These are phyloP conservation scores for Phylloscopus trochilus DNA, from an alignment of 2,113 vertebrate species.

Conservation along the genomic window DNA sequence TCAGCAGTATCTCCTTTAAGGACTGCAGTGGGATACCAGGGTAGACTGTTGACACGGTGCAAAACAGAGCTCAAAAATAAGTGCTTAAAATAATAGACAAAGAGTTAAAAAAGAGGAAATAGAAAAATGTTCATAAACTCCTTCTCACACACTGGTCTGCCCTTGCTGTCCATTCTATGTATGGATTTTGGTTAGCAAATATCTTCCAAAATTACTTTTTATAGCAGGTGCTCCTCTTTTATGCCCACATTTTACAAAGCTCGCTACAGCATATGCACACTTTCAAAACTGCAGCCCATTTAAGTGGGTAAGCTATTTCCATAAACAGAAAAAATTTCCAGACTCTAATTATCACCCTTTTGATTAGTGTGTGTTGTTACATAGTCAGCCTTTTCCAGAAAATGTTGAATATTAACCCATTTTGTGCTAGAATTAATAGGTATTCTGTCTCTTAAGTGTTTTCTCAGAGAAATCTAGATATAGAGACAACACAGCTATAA, in stretches of 20 bases:
- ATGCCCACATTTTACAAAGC: fast-evolving
- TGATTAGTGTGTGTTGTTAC: not conserved
- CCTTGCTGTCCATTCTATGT: not conserved
- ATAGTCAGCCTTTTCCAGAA: not conserved
- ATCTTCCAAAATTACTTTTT: not conserved
- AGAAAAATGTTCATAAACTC: not conserved
- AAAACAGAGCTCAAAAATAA: not conserved
- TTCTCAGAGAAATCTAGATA: not conserved
- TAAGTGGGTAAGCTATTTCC: not conserved
- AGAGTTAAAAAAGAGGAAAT: not conserved
- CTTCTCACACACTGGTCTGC: not conserved
- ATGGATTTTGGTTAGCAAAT: not conserved
- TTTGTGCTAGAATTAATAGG: not conserved
- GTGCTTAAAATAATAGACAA: not conserved
- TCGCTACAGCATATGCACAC: not conserved
- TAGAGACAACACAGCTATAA: not conserved
- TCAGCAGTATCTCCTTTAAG: not conserved
- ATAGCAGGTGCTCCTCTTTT: not conserved
- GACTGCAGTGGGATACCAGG: not conserved
- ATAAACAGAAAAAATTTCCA: not conserved
- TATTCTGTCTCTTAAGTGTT: not conserved
- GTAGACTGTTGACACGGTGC: not conserved
- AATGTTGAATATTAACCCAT: not conserved
- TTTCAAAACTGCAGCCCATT: not conserved
- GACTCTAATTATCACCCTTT: not conserved